Percentiles rank a stretch among this genome's conserved stretches.
phyloP scores from a whole-genome alignment of 2,888 invertebrate species.

The Carpatolechia fugitivella region DNA sequence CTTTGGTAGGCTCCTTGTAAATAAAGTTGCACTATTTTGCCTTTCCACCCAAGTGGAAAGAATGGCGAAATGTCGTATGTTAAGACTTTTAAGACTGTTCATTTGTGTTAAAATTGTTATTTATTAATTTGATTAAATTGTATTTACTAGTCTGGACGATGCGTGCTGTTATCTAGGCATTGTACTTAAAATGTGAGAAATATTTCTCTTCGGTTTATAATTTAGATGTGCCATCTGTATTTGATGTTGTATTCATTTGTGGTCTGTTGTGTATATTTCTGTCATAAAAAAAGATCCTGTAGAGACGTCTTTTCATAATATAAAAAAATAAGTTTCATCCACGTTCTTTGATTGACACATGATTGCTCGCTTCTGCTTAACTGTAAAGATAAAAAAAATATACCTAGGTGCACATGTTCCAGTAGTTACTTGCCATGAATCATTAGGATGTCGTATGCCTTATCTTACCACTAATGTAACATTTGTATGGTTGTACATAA shows the following conservation, averaged over 20 bases:
- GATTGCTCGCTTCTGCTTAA: no score
- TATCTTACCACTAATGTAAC: constrained; percentile 50
- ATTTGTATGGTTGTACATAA: constrained; percentile 27
- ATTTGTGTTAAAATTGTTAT: constrained; percentile 42
- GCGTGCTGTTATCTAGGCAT: constrained; percentile 33
- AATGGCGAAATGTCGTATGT: constrained; percentile 15
- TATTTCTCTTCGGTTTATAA: constrained; percentile 1
- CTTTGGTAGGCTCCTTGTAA: constrained; percentile 24
- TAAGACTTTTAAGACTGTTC: constrained; percentile 44
- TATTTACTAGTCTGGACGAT: constrained; percentile 46
- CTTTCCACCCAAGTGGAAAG: constrained; percentile 21
- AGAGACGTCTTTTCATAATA: no score
- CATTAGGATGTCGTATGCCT: constrained; percentile 36
- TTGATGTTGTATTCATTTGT: neutral
- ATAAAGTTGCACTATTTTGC: constrained; percentile 24
- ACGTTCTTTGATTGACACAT: no score
- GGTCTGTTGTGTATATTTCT: neutral
- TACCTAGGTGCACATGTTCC: no score
- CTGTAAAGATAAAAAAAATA: no score
- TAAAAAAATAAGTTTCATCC: no score
- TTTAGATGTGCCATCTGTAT: constrained; percentile 19
- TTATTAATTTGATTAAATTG: constrained; percentile 47
- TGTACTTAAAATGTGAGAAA: constrained; percentile 27
- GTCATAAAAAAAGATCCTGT: neutral
- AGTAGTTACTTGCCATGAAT: constrained; percentile 34